Base-by-base conservation (phyloP, 2,888 invertebrate species). In the Drosophila sordidapex region DNA sequence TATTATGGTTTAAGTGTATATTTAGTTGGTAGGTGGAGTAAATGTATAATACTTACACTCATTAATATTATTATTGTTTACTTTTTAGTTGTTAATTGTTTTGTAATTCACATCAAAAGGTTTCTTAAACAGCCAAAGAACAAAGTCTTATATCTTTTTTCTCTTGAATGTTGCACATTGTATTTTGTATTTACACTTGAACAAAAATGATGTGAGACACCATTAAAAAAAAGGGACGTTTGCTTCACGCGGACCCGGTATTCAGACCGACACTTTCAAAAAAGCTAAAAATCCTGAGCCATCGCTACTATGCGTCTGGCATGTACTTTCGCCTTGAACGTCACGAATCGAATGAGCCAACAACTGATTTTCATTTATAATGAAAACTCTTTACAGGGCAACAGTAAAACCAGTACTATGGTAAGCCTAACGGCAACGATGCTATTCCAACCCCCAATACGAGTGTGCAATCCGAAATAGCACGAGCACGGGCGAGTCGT, bases 311-410 rank as follows among this genome's bases (percentile, higher is more conserved):
- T 62, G 62, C 56, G 49, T 61, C 62, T 51, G 67, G 60, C 59
- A 51, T 76, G 82, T 88, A 89, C 91, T 91, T 91, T 87, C 91
- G 91, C 87, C 80, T 87, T 90, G 91, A 92, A 90, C 89, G 91
- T 89, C 88, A 83, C 85, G 85, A 87, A 90, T 87, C 87, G 91
- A 91, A 91, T 91, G 91, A 91, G 82, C 90, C 83, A 88, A 90
- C 90, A 86, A 90, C 79, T 83, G 90, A 76, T 90, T 90, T 87
- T 81, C 91, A 91, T 90, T 91, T 80, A 92, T 82, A 87, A 91
- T 83, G 91, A 91, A 91, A 91, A 91, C 92, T 87, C 87, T 87
- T 87, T 73, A 77, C 83, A 70, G 71, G 70, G 72, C 78, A 70
- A 63, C 59, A 60, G 65, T 67, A 51, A 59, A 43, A 59, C 64